Evolutionary conservation across 64 coral and sea anemone species (phyloP).

Genomic region (Orbicella faveolata): DNA sequence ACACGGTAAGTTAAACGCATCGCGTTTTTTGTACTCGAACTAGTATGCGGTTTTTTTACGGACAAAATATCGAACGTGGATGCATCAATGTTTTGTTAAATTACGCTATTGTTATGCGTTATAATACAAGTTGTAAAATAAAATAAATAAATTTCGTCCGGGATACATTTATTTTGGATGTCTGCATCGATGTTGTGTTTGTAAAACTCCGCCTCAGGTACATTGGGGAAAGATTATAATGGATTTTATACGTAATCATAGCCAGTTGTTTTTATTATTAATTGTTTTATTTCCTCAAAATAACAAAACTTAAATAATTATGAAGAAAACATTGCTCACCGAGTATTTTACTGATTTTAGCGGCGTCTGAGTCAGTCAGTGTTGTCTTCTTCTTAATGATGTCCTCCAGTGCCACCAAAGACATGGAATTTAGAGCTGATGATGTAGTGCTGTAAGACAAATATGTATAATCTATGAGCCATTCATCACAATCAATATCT

Average conservation of each 20-base stretch:
- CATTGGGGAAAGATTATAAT: too few species aligned
- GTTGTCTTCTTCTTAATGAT: conserved; percentile 72
- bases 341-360: conserved; percentile 76
- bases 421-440: conserved; percentile 73
- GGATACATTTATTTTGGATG: background rate
- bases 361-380: conserved; percentile 63
- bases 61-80: background rate
- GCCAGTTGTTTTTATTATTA: too few species aligned
- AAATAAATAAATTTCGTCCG: conserved; percentile 2
- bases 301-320: too few species aligned
- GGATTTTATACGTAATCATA: too few species aligned
- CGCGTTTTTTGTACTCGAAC: too few species aligned
- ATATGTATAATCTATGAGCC: background rate
- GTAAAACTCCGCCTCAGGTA: too few species aligned
- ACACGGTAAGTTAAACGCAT: too few species aligned
- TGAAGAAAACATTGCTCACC: conserved; percentile 26
- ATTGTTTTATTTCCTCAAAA: too few species aligned
- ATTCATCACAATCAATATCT: too few species aligned
- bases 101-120: background rate
- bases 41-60: background rate
- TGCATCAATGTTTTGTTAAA: background rate
- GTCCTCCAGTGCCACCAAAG: conserved; percentile 64
- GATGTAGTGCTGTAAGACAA: conserved; percentile 61
- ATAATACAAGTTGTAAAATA: background rate
- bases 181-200: background rate